Evolutionary conservation across 2,797 vertebrate genomes (phyloP).

Genomic region (Bradypus variegatus): DNA sequence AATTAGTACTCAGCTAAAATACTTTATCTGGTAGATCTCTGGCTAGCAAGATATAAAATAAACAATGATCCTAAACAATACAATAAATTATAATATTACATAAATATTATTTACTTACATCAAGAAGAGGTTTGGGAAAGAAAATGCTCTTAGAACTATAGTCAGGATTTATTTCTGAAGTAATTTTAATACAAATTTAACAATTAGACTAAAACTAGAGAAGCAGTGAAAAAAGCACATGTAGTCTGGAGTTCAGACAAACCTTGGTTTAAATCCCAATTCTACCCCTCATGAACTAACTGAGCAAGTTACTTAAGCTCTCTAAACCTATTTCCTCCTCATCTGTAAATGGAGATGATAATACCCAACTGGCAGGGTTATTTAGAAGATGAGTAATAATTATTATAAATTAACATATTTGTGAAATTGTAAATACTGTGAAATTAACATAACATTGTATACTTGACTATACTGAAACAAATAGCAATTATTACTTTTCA

Average conservation of each 20-base stretch:
- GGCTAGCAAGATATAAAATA: neutral
- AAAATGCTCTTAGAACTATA: neutral
- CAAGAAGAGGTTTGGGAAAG: neutral
- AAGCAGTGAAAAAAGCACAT: neutral
- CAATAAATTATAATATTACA: neutral
- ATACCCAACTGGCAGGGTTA: neutral
- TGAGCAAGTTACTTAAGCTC: neutral
- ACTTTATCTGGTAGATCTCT: slow-evolving; percentile 17
- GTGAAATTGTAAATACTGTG: neutral
- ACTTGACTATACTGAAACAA: neutral
- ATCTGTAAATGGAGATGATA: neutral
- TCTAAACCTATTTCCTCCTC: neutral
- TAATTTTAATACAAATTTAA: slow-evolving; percentile 25
- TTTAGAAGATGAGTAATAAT: neutral
- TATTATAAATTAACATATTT: slow-evolving; percentile 7
- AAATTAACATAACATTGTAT: neutral
- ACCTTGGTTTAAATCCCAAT: neutral
- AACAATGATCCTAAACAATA: neutral
- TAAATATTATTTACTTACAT: neutral
- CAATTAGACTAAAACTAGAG: slow-evolving; percentile 17
- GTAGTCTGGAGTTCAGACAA: neutral
- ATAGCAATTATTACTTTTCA: slow-evolving; percentile 6
- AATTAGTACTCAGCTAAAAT: slow-evolving; percentile 20
- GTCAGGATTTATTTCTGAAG: slow-evolving; percentile 16
- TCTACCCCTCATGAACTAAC: neutral